These are phyloP conservation scores for Melanotaenia boesemani DNA, from an alignment of 2,797 vertebrate species.

Conservation along the genomic window DNA sequence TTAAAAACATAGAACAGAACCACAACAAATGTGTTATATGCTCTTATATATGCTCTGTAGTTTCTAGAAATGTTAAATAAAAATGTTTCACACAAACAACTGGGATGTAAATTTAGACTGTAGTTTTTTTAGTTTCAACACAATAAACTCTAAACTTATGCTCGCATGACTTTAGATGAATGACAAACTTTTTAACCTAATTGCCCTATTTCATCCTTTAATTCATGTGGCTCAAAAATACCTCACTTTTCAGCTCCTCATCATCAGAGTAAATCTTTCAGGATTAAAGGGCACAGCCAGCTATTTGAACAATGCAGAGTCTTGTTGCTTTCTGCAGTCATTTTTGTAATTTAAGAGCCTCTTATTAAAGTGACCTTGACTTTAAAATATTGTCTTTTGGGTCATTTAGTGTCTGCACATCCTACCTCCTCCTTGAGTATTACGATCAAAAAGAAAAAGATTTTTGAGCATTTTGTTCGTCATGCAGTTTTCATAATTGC, in stretches of 20 bases:
- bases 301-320: constrained; percentile 55
- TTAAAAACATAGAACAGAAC: no score
- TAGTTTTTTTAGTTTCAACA: neutral
- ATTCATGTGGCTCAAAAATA: constrained; percentile 58
- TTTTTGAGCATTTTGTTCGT: constrained; percentile 33
- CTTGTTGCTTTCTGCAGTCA: constrained; percentile 34
- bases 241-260: constrained; percentile 54
- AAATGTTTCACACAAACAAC: neutral
- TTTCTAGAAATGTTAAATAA: constrained; percentile 2
- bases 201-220: neutral
- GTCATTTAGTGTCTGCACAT: constrained; percentile 39
- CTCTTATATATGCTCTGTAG: no score
- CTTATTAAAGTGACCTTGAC: constrained; percentile 37
- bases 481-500: constrained; percentile 73
- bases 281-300: constrained; percentile 73
- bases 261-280: constrained; percentile 58
- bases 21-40: no score
- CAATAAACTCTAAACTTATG: neutral
- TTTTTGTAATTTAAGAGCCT: constrained; percentile 22
- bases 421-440: constrained; percentile 30
- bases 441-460: constrained; percentile 35
- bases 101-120: neutral
- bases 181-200: neutral
- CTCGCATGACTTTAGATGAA: constrained; percentile 17
- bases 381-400: constrained; percentile 18